A percentile compares a stretch with the other conserved stretches of the same genome.
Conservation (phyloP, 2,113 vertebrate species). For the Zosterops hypoxanthus region DNA sequence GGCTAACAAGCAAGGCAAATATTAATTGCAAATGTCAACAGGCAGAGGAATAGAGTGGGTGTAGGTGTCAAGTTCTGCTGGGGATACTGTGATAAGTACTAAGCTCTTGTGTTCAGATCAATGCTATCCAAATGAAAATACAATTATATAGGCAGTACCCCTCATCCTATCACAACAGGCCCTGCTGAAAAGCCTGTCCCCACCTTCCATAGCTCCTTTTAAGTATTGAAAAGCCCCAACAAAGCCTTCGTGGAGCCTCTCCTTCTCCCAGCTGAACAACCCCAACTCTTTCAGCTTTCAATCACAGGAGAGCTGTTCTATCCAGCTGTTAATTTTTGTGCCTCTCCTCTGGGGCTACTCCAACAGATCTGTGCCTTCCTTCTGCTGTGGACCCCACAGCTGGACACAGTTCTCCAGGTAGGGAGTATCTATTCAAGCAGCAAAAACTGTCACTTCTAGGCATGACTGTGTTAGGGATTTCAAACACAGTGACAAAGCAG, state of each 20-base stretch:
- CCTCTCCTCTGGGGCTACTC: not conserved
- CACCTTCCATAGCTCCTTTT: not conserved
- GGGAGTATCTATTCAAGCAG: not conserved
- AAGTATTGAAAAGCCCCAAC: not conserved
- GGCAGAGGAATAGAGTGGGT: not conserved
- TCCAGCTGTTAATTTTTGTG: not conserved
- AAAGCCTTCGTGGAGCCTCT: not conserved
- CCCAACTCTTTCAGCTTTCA: not conserved
- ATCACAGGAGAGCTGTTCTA: not conserved
- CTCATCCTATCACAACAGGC: not conserved
- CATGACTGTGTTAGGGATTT: not conserved
- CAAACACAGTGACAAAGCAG: not conserved
- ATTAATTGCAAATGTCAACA: not conserved
- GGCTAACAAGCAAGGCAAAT: not conserved
- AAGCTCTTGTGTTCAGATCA: not conserved
- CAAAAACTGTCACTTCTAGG: not conserved
- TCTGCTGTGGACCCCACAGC: not conserved
- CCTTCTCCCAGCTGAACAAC: not conserved
- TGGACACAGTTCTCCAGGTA: not conserved
- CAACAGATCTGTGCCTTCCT: not conserved
- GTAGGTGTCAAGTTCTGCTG: not conserved
- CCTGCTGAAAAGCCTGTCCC: not conserved
- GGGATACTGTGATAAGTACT: not conserved
- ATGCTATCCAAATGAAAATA: not conserved
- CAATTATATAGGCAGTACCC: not conserved